Evolutionary conservation across 1,140 invertebrate species (phyloP), one percentile per base, ranked within the genome.

Genomic region (Helicorthomorpha holstii): DNA sequence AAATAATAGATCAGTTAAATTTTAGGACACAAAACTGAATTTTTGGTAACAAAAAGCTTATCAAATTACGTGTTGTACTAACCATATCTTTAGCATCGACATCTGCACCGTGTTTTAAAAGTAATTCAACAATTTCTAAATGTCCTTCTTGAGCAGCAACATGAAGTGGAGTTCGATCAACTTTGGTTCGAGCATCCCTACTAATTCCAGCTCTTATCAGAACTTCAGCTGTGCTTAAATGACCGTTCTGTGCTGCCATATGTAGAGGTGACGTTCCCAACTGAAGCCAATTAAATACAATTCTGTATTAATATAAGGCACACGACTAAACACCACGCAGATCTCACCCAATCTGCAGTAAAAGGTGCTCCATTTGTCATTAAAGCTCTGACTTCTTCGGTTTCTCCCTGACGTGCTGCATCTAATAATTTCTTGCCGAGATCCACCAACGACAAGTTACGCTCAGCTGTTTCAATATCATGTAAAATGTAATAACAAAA

Each of bases 291-390:
- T 4, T 24, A 27, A 10, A 12, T 7, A 44, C 19, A 44, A 22
- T 44, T 19, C 10, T 44, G 43, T n/a, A 19, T 44, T 4, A 4
- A 22, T 44, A 44, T 22, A 49, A 7, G 7, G 25, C 2, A 16
- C 49, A 52, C 24, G 7, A 29, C n/a, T 26, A 27, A 21, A 27
- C 50, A 23, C n/a, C 4, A 24, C 4, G 7, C 4, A 10, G 53
- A 44, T 60, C 61, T 65, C 71, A 88, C 85, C 87, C 88, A 92
- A 65, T 94, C 88, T 19, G 87, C 83, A 1, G 84, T 86, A 60
- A 94, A 92, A 1, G 88, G 89, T 27, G 89, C 87, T 45, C 89
- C 89, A 68, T 80, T 80, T 22, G 75, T 76, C 73, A 93, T 83
- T 16, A 92, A 73, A n/a, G 79, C 72, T 53, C 81, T 70, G 1